Conservation (phyloP, 2,113 vertebrate genomes). For the Colistium nudipinnis region DNA sequence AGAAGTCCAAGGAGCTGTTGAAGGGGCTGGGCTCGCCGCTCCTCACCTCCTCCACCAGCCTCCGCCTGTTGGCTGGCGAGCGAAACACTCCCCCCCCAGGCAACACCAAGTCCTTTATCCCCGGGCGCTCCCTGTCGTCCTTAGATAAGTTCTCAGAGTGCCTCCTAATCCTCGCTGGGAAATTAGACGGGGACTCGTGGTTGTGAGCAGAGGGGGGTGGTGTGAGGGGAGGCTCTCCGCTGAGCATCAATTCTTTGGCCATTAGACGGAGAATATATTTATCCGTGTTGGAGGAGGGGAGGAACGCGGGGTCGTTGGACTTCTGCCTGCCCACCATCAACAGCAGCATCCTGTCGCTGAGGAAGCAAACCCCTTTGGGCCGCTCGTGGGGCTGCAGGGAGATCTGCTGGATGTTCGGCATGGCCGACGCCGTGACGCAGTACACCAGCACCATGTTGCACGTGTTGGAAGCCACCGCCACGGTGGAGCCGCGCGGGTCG, state of each 20-base stretch:
- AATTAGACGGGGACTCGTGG: slow-evolving; percentile 61
- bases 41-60: slow-evolving; percentile 88
- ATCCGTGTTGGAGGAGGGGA: slow-evolving; percentile 91
- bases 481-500: slow-evolving; percentile 82
- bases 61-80: slow-evolving; percentile 78
- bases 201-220: slow-evolving; percentile 47
- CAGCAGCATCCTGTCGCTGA: slow-evolving; percentile 87
- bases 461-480: slow-evolving; percentile 92
- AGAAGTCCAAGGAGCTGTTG: slow-evolving; percentile 82
- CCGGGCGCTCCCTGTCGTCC: slow-evolving; percentile 64
- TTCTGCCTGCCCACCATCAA: slow-evolving; percentile 92
- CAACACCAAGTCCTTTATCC: slow-evolving; percentile 84
- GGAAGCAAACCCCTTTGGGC: slow-evolving; percentile 94
- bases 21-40: slow-evolving; percentile 82
- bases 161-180: slow-evolving; percentile 79
- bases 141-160: slow-evolving; percentile 80
- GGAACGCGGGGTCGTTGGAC: slow-evolving; percentile 87
- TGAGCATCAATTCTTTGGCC: slow-evolving; percentile 83
- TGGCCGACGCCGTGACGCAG: slow-evolving; percentile 83
- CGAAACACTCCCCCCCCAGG: slow-evolving; percentile 74
- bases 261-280: slow-evolving; percentile 86
- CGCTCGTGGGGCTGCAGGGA: slow-evolving; percentile 89
- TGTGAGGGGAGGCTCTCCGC: slow-evolving; percentile 61
- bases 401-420: slow-evolving; percentile 92
- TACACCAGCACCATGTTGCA: slow-evolving; percentile 90